Evolutionary conservation across 2,797 vertebrate genomes (phyloP).

Genomic region (Amniataba percoides): DNA sequence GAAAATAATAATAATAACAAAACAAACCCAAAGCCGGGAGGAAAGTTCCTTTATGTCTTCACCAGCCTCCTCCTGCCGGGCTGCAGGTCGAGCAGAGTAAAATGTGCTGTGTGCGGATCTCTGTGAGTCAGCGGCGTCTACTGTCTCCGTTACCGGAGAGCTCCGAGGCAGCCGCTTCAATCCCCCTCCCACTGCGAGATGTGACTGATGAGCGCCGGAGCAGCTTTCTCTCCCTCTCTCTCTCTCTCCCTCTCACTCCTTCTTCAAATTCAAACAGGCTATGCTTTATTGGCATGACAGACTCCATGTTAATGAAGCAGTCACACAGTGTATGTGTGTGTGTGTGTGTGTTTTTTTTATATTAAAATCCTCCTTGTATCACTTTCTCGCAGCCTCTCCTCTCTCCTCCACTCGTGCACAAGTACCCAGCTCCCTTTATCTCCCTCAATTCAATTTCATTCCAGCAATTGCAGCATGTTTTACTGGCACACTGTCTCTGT

Average conservation of each 20-base stretch:
- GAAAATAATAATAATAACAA: not conserved
- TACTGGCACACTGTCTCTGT: conserved; percentile 7
- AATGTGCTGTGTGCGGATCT: conserved; percentile 38
- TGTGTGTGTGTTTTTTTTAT: no score
- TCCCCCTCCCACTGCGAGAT: conserved; percentile 69
- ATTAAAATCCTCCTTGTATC: conserved; percentile 32
- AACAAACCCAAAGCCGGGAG: not conserved
- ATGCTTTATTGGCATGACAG: conserved; percentile 34
- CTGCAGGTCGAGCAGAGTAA: conserved; percentile 56
- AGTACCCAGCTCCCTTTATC: conserved; percentile 20
- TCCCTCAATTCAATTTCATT: conserved; percentile 43
- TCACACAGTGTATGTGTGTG: conserved; percentile 3
- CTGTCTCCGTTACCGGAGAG: conserved; percentile 70
- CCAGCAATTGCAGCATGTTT: conserved; percentile 13
- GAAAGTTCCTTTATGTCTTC: conserved; percentile 61
- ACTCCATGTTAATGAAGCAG: conserved; percentile 47
- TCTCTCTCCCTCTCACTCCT: conserved; percentile 44
- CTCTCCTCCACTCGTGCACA: conserved; percentile 12
- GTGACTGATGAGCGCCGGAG: conserved; percentile 65
- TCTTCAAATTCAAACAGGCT: conserved; percentile 7
- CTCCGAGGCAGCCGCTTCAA: conserved; percentile 66
- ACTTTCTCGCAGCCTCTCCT: not conserved
- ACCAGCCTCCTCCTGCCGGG: conserved; percentile 37
- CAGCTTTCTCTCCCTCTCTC: conserved; percentile 40
- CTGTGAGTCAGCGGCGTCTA: conserved; percentile 63